A percentile compares a stretch with the other conserved stretches of the same genome.
Conservation (phyloP, 1,140 invertebrate genomes). For the Drosophila nigrodunni region DNA sequence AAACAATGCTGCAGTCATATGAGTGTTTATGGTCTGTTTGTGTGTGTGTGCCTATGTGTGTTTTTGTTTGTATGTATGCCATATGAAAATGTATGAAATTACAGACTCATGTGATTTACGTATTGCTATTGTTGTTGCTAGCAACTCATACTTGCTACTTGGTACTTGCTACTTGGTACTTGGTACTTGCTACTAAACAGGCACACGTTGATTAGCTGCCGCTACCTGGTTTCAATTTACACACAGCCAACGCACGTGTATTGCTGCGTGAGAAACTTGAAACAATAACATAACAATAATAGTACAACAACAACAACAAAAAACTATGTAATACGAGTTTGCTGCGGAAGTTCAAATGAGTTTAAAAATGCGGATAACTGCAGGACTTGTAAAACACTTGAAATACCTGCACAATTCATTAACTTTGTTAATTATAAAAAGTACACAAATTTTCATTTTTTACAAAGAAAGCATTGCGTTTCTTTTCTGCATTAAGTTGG, state of each 20-base stretch:
- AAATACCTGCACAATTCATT: not conserved
- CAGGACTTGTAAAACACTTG: conserved; percentile 7
- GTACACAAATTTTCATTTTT: not conserved
- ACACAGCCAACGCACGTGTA: conserved; percentile 61
- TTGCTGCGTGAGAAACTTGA: conserved; percentile 60
- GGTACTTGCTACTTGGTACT: not conserved
- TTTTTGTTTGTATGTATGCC: conserved; percentile 37
- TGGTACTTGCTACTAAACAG: conserved; percentile 1
- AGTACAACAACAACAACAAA: conserved; percentile 9
- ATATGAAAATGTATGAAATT: conserved; percentile 68
- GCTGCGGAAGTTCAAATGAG: conserved; percentile 75
- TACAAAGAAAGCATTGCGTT: not conserved
- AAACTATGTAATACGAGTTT: conserved; percentile 32
- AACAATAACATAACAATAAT: conserved; percentile 68
- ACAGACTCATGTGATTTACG: conserved; percentile 73
- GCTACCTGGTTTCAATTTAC: conserved; percentile 70
- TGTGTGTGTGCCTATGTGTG: not conserved
- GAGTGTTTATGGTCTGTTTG: not conserved
- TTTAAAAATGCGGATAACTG: conserved; percentile 50
- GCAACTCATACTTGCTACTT: conserved; percentile 26
- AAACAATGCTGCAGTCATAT: conserved; percentile 31
- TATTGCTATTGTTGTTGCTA: conserved; percentile 61
- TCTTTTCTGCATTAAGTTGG: no score
- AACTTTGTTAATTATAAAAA: not conserved
- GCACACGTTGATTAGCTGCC: conserved; percentile 51